phyloP scores from a whole-genome alignment of 2,113 vertebrate genomes.

The Oxygymnocypris stewartii region DNA sequence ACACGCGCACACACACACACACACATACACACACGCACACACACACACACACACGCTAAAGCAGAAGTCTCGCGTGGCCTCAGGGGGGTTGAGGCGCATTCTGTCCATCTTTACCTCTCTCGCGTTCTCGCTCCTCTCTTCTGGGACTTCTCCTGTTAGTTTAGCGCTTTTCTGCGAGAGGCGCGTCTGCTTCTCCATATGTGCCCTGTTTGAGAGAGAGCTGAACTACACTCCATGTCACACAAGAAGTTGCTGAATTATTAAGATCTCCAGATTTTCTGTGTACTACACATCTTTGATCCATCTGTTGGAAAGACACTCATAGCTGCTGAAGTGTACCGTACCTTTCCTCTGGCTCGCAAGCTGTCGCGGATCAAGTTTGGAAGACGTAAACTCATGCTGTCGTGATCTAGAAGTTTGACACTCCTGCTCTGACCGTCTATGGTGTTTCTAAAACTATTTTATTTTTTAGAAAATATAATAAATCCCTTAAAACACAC shows the following conservation, averaged over 20 bases:
- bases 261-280: constrained; percentile 81
- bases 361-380: constrained; percentile 75
- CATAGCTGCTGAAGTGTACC: constrained; percentile 72
- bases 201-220: constrained; percentile 74
- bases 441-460: background rate
- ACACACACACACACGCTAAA: constrained; percentile 55
- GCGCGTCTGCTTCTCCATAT: constrained; percentile 79
- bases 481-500: background rate
- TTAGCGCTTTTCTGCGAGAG: constrained; percentile 72
- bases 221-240: constrained; percentile 79
- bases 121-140: constrained; percentile 70
- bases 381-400: constrained; percentile 66
- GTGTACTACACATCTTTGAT: constrained; percentile 75
- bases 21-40: constrained; percentile 51
- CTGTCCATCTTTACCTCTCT: constrained; percentile 76
- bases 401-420: constrained; percentile 68
- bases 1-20: too few relatives aligned
- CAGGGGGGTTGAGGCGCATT: constrained; percentile 72
- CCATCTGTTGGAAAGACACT: constrained; percentile 76
- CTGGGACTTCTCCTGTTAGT: constrained; percentile 78
- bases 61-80: constrained; percentile 70
- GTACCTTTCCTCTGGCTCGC: constrained; percentile 72
- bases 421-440: background rate
- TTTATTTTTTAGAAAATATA: background rate
- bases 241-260: constrained; percentile 81